Percentiles rank a stretch among this genome's conserved stretches.
These are phyloP conservation scores for Copsychus sechellarum DNA, from an alignment of 2,113 vertebrate genomes.

Conservation along the genomic window DNA sequence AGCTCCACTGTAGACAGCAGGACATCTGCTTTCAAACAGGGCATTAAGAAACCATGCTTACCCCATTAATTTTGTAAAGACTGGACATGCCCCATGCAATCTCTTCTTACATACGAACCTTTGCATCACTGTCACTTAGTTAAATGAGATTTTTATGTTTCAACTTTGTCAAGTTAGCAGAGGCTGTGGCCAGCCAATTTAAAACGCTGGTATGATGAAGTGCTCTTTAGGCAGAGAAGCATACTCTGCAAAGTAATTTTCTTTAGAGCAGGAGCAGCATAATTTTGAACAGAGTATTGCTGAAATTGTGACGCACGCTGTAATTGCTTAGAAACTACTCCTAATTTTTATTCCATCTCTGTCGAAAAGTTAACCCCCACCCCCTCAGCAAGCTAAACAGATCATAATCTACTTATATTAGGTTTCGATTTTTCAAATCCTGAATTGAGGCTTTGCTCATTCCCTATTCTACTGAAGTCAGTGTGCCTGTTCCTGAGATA, in stretches of 20 bases:
- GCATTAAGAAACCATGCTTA: background rate
- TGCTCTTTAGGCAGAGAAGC: background rate
- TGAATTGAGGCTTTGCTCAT: background rate
- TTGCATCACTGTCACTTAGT: background rate
- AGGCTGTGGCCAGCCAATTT: background rate
- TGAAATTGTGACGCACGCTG: background rate
- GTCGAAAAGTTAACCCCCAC: background rate
- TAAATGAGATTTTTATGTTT: background rate
- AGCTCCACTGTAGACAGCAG: background rate
- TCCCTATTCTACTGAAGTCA: background rate
- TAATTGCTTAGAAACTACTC: background rate
- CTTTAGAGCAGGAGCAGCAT: background rate
- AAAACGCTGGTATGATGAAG: background rate
- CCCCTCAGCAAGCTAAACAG: background rate
- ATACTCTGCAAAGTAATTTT: constrained; percentile 13
- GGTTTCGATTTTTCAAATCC: background rate
- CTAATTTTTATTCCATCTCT: background rate
- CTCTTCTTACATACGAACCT: background rate
- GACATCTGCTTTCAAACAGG: background rate
- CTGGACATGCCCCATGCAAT: background rate
- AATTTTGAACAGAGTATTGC: background rate
- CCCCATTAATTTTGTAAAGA: background rate
- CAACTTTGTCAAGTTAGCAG: background rate
- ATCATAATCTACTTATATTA: background rate
- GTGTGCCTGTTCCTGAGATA: background rate